Base-by-base conservation (phyloP, 2,888 invertebrate genomes). In the Apodemia zela region DNA sequence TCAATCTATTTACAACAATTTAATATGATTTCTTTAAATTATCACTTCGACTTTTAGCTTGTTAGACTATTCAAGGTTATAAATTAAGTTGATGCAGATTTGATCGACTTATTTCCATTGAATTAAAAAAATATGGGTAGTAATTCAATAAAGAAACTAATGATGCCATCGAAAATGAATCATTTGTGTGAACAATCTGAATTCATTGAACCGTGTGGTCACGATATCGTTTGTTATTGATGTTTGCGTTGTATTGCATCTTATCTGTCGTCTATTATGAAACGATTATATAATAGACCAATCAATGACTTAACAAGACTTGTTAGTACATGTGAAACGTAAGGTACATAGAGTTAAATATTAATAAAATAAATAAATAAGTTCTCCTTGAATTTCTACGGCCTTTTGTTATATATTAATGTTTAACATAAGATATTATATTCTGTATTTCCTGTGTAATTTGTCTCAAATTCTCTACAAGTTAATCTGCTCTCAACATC, bases 151-250 rank as follows among this genome's bases (percentile, higher is more conserved):
- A 57, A 18, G 25, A 8, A 57, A 25, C 54, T 6, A 25, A 54
- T 29, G 15, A 57, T 29, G 57, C 8, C 29, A 57, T 15, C 47
- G 7, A 57, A 8, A 21, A 29, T 29, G 25, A 25, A 29, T 25
- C 25, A 57, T 29, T 57, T 57, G 25, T 29, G 29, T 57, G 25
- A 57, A 29, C 25, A 57, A 25, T 57, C 25, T 57, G 57, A 6
- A 57, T 57, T 57, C 57, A 57, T 29, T 25, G 57, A 57, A 15
- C 57, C 25, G 57, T 15, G 8, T n/a, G 29, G 13, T 57, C 57
- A 15, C 57, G 29, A 57, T 57, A n/a, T 29, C 57, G 57, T 21
- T 29, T n/a, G 25, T 29, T 54, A 54, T 25, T 15, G 25, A 29
- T 51, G 51, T 54, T 54, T 54, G 13, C 15, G 7, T 54, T 42